A percentile compares a stretch with the other conserved stretches of the same genome.
Conservation (phyloP, 2,113 vertebrate genomes). For the Lota lota region DNA sequence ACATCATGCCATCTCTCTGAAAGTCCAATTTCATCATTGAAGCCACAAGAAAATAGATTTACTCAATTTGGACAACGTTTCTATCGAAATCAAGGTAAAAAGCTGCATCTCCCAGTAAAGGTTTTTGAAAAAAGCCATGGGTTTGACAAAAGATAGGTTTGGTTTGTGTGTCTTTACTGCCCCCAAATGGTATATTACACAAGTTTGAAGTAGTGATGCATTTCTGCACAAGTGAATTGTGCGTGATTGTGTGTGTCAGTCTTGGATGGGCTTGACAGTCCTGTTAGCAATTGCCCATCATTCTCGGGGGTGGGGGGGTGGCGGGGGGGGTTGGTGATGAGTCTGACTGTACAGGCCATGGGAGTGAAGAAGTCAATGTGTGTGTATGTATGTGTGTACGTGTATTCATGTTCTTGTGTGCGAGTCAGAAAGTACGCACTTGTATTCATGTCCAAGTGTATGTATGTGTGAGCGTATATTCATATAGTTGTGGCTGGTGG, state of each 20-base stretch:
- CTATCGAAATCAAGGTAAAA: background rate
- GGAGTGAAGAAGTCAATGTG: background rate
- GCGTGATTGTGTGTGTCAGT: slow-evolving; percentile 32
- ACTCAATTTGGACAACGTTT: background rate
- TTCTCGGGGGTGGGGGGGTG: background rate
- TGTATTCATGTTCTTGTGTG: background rate
- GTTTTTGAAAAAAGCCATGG: slow-evolving; percentile 22
- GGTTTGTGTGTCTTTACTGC: slow-evolving; percentile 18
- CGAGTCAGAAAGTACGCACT: background rate
- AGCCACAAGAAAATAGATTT: too few species aligned
- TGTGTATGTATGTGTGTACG: background rate
- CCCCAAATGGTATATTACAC: slow-evolving; percentile 24
- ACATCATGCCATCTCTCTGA: background rate
- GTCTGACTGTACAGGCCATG: background rate
- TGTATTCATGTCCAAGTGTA: slow-evolving; percentile 1
- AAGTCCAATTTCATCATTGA: too few species aligned
- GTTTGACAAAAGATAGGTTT: slow-evolving; percentile 12
- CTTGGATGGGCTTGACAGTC: slow-evolving; percentile 11
- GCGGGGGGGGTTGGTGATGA: background rate
- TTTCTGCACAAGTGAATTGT: slow-evolving; percentile 39
- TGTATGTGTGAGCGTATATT: background rate
- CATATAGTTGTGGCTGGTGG: too few species aligned
- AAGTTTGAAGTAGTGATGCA: slow-evolving; percentile 10
- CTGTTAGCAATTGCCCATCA: slow-evolving; percentile 22
- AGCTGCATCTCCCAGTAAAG: slow-evolving; percentile 2